Evolutionary conservation across 2,113 vertebrate genomes (phyloP).

Genomic region (Zingel zingel): DNA sequence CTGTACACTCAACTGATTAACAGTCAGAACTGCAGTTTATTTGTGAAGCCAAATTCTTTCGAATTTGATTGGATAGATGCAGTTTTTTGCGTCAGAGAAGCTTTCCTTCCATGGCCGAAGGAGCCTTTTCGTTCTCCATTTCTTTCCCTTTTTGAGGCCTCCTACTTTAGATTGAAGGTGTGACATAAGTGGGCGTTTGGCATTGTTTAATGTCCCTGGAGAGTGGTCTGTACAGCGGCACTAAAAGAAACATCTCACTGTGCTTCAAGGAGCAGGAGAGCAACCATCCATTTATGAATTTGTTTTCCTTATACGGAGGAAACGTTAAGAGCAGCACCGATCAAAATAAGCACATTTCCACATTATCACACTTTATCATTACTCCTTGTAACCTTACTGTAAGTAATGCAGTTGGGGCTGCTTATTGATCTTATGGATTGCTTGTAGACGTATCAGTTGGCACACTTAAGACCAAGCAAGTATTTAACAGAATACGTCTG

Average conservation of each 20-base stretch:
- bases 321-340: background rate
- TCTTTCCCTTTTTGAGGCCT: background rate
- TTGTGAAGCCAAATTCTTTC: background rate
- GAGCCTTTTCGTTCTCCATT: background rate
- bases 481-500: background rate
- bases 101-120: background rate
- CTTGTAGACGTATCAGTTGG: background rate
- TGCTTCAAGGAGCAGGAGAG: slow-evolving; percentile 3
- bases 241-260: background rate
- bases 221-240: background rate
- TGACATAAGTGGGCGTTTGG: slow-evolving; percentile 20
- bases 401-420: background rate
- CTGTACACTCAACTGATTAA: background rate
- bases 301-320: background rate
- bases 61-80: background rate
- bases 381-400: background rate
- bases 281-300: background rate
- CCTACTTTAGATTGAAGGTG: slow-evolving; percentile 10
- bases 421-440: background rate
- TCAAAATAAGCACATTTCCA: background rate
- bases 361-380: background rate
- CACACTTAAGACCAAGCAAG: background rate
- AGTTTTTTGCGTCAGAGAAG: background rate
- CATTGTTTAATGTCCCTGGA: slow-evolving; percentile 39
- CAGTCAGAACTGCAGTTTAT: background rate